These are phyloP conservation scores for Podargus strigoides DNA, from an alignment of 2,797 vertebrate species.

Conservation along the genomic window DNA sequence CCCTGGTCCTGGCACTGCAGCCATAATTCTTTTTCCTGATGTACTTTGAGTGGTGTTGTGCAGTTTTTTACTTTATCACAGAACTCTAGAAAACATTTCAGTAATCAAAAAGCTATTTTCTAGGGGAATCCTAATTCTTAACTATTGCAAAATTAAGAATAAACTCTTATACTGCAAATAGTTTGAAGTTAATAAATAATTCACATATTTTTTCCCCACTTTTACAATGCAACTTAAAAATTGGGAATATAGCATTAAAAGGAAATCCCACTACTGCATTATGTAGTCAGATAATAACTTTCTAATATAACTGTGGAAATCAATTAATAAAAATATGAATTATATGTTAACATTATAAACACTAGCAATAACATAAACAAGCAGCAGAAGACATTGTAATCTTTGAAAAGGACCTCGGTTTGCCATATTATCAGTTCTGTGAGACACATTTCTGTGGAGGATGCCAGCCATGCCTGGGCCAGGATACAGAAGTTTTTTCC, in stretches of 20 bases:
- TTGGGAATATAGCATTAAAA: not conserved
- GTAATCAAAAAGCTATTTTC: not conserved
- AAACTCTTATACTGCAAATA: not conserved
- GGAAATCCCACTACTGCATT: not conserved
- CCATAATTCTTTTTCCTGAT: not conserved
- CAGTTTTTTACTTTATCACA: not conserved
- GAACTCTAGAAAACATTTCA: not conserved
- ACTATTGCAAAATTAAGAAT: not conserved
- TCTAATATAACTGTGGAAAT: not conserved
- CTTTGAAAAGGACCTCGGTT: not conserved
- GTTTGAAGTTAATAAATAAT: not conserved
- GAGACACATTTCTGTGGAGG: not conserved
- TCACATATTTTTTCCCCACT: not conserved
- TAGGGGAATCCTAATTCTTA: not conserved
- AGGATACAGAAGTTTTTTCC: not conserved
- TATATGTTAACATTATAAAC: not conserved
- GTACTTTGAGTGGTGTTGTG: not conserved
- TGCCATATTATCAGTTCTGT: not conserved
- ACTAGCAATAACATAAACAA: not conserved
- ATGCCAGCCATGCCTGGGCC: not conserved
- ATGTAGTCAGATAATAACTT: not conserved
- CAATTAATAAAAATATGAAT: not conserved
- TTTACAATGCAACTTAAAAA: not conserved
- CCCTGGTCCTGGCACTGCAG: not conserved
- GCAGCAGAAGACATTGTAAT: not conserved